Evolutionary conservation across 1,140 invertebrate genomes (phyloP).

Genomic region (Neuroterus valhalla): DNA sequence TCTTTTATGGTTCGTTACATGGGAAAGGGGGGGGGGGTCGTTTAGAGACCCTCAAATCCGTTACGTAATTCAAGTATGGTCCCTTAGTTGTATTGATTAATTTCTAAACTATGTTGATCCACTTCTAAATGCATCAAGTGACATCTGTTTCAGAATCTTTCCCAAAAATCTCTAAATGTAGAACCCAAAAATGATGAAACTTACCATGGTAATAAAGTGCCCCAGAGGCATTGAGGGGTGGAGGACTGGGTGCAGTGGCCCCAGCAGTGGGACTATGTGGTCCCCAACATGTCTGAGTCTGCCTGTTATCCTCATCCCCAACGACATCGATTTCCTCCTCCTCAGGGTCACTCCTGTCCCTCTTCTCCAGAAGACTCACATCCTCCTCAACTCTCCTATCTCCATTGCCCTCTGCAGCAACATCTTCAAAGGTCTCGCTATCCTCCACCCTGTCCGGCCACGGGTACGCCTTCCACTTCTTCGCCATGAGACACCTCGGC

Average conservation of each 20-base stretch:
- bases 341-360: constrained; percentile 73
- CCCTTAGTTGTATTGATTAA: too few species aligned
- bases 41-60: too few species aligned
- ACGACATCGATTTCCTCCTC: constrained; percentile 91
- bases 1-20: too few species aligned
- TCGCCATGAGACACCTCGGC: constrained; percentile 92
- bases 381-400: constrained; percentile 1
- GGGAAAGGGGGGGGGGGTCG: too few species aligned
- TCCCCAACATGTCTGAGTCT: constrained; percentile 78
- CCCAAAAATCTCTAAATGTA: not conserved
- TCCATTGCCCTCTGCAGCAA: not conserved
- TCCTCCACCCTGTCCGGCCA: constrained; percentile 83
- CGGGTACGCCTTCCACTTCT: constrained; percentile 92
- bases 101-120: too few species aligned
- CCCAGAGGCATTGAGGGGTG: constrained; percentile 77
- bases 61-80: too few species aligned
- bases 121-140: too few species aligned
- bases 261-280: constrained; percentile 84
- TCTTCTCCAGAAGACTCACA: constrained; percentile 51
- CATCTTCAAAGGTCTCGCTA: constrained; percentile 40
- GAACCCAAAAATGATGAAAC: constrained; percentile 42
- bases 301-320: constrained; percentile 73
- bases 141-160: not conserved
- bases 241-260: constrained; percentile 83
- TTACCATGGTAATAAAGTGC: constrained; percentile 82